A percentile compares a stretch with the other conserved stretches of the same genome.
These are phyloP conservation scores for Gopherus flavomarginatus DNA, from an alignment of 2,113 vertebrate genomes.

Conservation along the genomic window DNA sequence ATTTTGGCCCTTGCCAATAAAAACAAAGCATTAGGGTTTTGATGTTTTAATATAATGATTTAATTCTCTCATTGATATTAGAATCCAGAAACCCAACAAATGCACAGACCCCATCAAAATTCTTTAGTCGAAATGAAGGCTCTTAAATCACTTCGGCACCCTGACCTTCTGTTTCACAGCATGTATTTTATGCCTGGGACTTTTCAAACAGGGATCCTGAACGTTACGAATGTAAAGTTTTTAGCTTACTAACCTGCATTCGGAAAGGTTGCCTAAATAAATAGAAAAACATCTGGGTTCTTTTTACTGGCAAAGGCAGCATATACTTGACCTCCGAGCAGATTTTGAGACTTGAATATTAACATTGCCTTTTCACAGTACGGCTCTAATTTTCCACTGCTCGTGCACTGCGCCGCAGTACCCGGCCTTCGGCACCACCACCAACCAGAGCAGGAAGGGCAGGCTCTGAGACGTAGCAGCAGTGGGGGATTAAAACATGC, in stretches of 20 bases:
- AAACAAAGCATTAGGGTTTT: slow-evolving; percentile 85
- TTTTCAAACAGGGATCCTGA: slow-evolving; percentile 62
- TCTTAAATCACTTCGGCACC: slow-evolving; percentile 75
- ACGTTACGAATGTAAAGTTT: slow-evolving; percentile 34
- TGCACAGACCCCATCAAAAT: slow-evolving; percentile 76
- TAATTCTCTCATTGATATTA: slow-evolving; percentile 85
- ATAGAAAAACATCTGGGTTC: slow-evolving; percentile 80
- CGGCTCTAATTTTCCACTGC: slow-evolving; percentile 55
- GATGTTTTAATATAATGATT: slow-evolving; percentile 85
- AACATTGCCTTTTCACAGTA: slow-evolving; percentile 43
- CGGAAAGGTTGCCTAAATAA: slow-evolving; percentile 67
- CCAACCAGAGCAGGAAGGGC: background rate
- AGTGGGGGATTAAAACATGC: background rate
- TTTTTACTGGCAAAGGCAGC: slow-evolving; percentile 71
- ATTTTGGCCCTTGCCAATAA: slow-evolving; percentile 80
- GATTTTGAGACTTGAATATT: slow-evolving; percentile 58
- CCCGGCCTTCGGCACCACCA: background rate
- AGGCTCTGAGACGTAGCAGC: background rate
- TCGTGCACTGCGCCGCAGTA: slow-evolving; percentile 20
- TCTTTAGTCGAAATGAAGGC: slow-evolving; percentile 58
- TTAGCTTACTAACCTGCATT: slow-evolving; percentile 71
- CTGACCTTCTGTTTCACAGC: slow-evolving; percentile 61
- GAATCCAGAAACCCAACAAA: slow-evolving; percentile 80
- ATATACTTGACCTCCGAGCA: slow-evolving; percentile 73
- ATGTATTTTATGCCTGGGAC: slow-evolving; percentile 49